phyloP scores from a whole-genome alignment of 2,888 invertebrate species.

The Apotomis turbidana region DNA sequence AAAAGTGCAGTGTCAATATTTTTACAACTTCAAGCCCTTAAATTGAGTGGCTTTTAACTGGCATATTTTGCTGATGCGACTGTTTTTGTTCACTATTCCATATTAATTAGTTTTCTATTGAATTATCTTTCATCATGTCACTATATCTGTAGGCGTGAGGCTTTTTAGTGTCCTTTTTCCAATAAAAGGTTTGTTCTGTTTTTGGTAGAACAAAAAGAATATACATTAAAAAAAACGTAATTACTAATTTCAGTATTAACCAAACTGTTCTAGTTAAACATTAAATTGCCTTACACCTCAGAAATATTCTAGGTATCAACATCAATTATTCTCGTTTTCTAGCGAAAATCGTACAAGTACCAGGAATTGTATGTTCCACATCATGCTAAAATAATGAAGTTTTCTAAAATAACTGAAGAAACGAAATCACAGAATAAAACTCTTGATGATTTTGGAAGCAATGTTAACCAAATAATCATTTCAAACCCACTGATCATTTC shows the following conservation, averaged over 20 bases:
- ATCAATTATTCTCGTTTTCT: conserved; percentile 54
- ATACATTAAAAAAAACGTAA: too few relatives aligned
- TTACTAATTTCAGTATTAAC: neutral
- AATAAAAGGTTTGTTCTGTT: neutral
- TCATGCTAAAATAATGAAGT: conserved; percentile 53
- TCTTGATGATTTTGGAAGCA: conserved; percentile 31
- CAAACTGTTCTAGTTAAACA: neutral
- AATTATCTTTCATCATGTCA: neutral
- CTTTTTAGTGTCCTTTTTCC: neutral
- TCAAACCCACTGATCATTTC: conserved; percentile 51
- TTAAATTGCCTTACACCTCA: neutral
- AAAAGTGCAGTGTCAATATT: too few relatives aligned
- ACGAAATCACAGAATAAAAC: conserved; percentile 34
- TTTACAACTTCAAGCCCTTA: too few relatives aligned
- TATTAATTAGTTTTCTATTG: neutral
- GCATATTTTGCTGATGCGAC: too few relatives aligned
- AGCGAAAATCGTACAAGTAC: conserved; percentile 66
- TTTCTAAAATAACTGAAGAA: conserved; percentile 46
- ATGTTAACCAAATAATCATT: conserved; percentile 37
- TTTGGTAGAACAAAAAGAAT: too few relatives aligned
- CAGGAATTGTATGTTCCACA: conserved; percentile 59
- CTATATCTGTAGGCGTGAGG: neutral
- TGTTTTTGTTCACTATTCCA: too few relatives aligned
- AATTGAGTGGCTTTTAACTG: too few relatives aligned
- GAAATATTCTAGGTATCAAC: neutral